Evolutionary conservation across 2,113 vertebrate species (phyloP), one percentile per base, ranked within the genome.

Genomic region (Rhizomys pruinosus): DNA sequence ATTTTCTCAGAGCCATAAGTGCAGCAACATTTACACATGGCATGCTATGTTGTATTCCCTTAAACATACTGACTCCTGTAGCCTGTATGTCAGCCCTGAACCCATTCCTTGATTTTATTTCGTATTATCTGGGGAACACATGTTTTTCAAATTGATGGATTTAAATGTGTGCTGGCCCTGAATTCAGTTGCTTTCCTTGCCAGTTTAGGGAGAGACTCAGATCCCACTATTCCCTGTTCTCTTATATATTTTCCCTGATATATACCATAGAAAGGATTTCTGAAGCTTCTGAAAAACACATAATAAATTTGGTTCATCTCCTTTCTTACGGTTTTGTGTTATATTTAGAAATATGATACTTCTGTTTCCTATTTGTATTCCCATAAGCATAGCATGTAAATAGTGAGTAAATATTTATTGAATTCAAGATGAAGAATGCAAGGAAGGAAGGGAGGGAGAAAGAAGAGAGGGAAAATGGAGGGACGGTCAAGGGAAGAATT

Each of bases 231-330:
- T 96, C 93, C 88, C 94, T 27, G 1, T 12, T 3, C 85, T n/a
- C 85, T 63, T 17, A 13, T 87, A 63, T 81, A 72, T 92, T 96
- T 94, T 93, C 81, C 88, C 94, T 74, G 94, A 93, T 90, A 88
- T 86, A 95, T 87, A 42, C 84, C 90, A 61, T 23, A 68, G 85
- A 88, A 77, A 74, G 57, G 78, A n/a, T 87, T 96, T 96, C 95
- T 96, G 97, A 94, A 96, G 81, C 96, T 77, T 52, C 85, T 78
- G 94, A 74, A 92, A 96, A 94, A 79, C 94, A 96, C 95, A 8
- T 91, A 76, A 94, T 96, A 95, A 96, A 96, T 95, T 85, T 39
- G 71, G 29, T 87, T 80, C 79, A 84, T 96, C 90, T 90, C 80
- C 39, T 93, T 92, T 90, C 85, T 68, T 82, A 61, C 0, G 61